phyloP scores from a whole-genome alignment of 2,888 invertebrate species.

The Drosophila silvestris region DNA sequence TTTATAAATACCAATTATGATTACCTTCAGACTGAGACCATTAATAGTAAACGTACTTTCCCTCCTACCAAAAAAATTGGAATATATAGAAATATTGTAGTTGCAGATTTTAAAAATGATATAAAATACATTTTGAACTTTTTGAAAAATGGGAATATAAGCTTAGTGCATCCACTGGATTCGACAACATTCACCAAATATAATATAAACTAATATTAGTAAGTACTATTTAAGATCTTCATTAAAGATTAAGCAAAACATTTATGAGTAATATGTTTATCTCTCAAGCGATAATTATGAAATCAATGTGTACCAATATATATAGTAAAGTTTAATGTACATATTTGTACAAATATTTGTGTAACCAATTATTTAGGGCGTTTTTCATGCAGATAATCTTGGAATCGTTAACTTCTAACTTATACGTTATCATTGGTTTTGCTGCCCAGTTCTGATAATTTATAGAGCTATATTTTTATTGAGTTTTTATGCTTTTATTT shows the following conservation, averaged over 20 bases:
- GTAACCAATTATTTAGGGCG: neutral
- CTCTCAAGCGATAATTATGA: neutral
- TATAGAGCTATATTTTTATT: slow-evolving; percentile 31
- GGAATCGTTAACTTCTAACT: neutral
- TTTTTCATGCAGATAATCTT: neutral
- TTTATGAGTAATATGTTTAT: neutral
- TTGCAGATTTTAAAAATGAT: neutral
- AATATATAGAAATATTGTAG: neutral
- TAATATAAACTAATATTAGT: neutral
- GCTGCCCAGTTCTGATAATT: slow-evolving; percentile 27
- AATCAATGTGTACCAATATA: neutral
- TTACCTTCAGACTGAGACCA: neutral
- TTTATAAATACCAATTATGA: neutral
- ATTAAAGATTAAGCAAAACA: neutral
- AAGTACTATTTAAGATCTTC: neutral
- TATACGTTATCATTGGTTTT: neutral
- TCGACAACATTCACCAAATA: neutral
- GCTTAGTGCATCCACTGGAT: neutral
- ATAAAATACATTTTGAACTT: neutral
- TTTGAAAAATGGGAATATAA: neutral
- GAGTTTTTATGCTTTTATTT: slow-evolving; percentile 13
- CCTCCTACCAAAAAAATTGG: neutral
- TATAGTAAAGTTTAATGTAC: neutral
- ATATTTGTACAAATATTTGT: neutral
- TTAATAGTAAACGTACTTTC: neutral